Evolutionary conservation across 2,888 invertebrate genomes (phyloP).

Genomic region (Nomada ruficornis): DNA sequence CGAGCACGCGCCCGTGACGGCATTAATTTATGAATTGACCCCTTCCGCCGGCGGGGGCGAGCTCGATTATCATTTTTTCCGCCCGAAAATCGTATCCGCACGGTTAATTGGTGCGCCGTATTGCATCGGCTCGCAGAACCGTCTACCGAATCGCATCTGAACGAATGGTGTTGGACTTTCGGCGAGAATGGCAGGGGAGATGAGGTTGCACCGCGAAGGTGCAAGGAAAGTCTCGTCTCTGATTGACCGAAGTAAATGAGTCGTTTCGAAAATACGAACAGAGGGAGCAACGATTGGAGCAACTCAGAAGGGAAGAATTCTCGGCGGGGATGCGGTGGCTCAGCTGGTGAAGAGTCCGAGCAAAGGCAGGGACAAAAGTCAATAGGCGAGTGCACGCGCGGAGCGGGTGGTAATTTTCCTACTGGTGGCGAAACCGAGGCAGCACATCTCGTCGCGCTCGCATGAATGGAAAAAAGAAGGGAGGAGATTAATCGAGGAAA

Average conservation of each 20-base stretch:
- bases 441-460: conserved; percentile 22
- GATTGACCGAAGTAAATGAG: too few species aligned
- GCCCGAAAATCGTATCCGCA: conserved; percentile 18
- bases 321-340: background rate
- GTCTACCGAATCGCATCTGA: conserved; percentile 16
- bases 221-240: too few species aligned
- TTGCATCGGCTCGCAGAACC: background rate
- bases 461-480: conserved; percentile 50
- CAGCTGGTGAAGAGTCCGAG: background rate
- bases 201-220: too few species aligned
- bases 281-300: background rate
- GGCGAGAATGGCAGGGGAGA: background rate
- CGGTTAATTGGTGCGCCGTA: conserved; percentile 39
- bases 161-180: background rate
- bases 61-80: conserved; percentile 12
- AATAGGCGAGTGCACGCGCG: conserved; percentile 8
- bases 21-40: conserved; percentile 51
- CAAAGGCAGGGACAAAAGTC: conserved; percentile 6
- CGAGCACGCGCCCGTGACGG: conserved; percentile 28
- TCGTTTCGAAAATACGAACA: background rate
- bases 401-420: conserved; percentile 45
- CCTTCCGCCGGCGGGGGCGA: background rate
- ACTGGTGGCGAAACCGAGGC: conserved; percentile 14
- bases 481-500: conserved; percentile 38
- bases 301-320: background rate